Conservation (phyloP, 2,113 vertebrate species). For the Todiramphus saurophagus region DNA sequence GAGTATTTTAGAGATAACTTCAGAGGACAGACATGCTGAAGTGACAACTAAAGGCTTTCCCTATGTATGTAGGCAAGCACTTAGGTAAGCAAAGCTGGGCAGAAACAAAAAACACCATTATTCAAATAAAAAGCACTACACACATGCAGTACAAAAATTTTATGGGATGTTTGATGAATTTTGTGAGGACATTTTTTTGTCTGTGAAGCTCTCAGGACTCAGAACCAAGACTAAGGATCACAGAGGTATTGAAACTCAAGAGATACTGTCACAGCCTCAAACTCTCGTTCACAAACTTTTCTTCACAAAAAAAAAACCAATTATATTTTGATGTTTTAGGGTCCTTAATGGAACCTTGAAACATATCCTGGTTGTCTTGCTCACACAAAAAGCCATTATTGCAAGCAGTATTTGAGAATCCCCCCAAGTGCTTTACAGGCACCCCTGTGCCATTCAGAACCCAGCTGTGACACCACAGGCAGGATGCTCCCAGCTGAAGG, state of each 20-base stretch:
- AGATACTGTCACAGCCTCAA: neutral
- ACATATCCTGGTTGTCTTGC: neutral
- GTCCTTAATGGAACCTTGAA: neutral
- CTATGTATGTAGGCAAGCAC: neutral
- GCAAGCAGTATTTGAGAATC: neutral
- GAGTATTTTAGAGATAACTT: neutral
- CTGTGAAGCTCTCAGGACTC: neutral
- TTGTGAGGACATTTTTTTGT: neutral
- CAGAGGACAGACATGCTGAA: neutral
- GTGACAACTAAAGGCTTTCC: neutral
- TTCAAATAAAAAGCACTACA: neutral
- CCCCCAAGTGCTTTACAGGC: neutral
- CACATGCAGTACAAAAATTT: neutral
- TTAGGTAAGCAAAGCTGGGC: neutral
- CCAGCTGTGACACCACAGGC: neutral
- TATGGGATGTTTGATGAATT: neutral
- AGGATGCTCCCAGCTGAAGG: too few relatives aligned
- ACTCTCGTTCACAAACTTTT: neutral
- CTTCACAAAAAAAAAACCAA: neutral
- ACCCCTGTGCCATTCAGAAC: fast-evolving
- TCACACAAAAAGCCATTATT: neutral
- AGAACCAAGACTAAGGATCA: neutral
- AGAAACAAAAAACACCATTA: neutral
- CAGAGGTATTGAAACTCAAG: neutral
- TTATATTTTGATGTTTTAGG: neutral